Base-by-base conservation (phyloP, 37 sponge, comb jelly and placozoan genomes). In the Dysidea cf. avara region DNA sequence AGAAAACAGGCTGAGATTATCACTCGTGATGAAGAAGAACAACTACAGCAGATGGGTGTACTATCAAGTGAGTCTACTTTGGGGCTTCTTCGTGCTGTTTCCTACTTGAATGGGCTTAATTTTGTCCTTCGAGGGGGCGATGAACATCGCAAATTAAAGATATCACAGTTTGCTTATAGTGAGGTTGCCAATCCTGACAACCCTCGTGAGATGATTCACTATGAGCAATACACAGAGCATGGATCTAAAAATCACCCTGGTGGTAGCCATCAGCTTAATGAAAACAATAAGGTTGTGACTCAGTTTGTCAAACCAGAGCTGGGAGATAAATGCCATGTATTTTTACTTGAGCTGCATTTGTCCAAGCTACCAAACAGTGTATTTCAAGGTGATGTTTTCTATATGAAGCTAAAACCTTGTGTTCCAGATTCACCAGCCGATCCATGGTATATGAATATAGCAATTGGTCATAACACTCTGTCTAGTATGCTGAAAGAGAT, bases 191-290 rank as follows among this genome's bases (percentile, higher is more conserved):
- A 79, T 79, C 80, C 80, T 2, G 53, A 60, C 24, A 14, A n/a
- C 13, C 71, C 80, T 34, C 25, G 17, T 18, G 18, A 32, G 11
- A 32, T 34, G 21, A 50, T 60, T n/a, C 39, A 62, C 14, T 71
- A 35, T 20, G 22, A 57, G 28, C 37, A 56, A 67, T 78, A 78
- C 28, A 57, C 50, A 29, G 79, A 79, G 33, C 64, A 70, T 69
- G 39, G 80, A 2, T 79, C 71, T 18, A 79, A 81, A 33, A 69
- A 79, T 79, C 39, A 71, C 7, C 71, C 80, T 21, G 61, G 80
- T 28, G 71, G 79, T 20, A 22, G 59, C n/a, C 40, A 78, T 21
- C 68, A 78, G 69, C 59, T 78, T 17, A 68, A 78, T 68, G 39
- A 67, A 7, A 39, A 52, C 13, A 78, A 78, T 16, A 78, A 78